Base-by-base conservation (phyloP, 2,113 vertebrate genomes). In the Porphyrio hochstetteri region DNA sequence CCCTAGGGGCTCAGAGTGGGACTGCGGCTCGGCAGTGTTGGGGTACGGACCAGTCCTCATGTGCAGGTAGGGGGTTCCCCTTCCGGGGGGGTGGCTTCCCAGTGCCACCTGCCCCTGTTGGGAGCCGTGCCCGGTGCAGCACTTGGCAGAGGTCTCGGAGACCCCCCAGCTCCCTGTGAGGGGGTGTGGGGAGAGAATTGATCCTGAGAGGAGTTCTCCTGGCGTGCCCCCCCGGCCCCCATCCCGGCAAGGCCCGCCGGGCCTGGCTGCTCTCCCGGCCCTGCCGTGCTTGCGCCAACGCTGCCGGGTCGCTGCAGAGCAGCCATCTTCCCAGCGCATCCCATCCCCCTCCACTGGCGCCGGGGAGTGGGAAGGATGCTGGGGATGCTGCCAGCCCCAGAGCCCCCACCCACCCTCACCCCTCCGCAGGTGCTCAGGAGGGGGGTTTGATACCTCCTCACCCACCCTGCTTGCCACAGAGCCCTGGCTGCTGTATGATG, bases 281-380 rank as follows among this genome's bases (percentile, higher is more conserved):
- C 42, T 52, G 70, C 82, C 5, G 23, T 91, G 78, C 57, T 56
- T 85, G 92, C 78, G 57, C 90, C 93, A 53, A 0, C 6, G 40
- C 89, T 85, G 92, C 74, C 16, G 60, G 72, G 52, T 88, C 21
- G 46, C 94, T 60, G 95, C 53, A 4, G 59, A 95, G 94, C 95
- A 95, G 93, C 96, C 96, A 96, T 96, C 96, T 96, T 96, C 91
- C 92, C 80, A 9, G 59, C 10, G 6, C 82, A 82, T 90, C 95
- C 96, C 95, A 94, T 96, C 94, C 96, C 94, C 95, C 96, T 88
- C 95, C 10, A 72, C 70, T 72, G 68, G 69, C n/a, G 72, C 74
- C 29, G 96, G 72, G 29, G 63, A 79, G 59, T 53, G 11, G 95
- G 90, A 95, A 86, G 90, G 95, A 94, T 96, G 90, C 87, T 68